Evolutionary conservation across 2,113 vertebrate species (phyloP).

Genomic region (Melanotaenia duboulayi): DNA sequence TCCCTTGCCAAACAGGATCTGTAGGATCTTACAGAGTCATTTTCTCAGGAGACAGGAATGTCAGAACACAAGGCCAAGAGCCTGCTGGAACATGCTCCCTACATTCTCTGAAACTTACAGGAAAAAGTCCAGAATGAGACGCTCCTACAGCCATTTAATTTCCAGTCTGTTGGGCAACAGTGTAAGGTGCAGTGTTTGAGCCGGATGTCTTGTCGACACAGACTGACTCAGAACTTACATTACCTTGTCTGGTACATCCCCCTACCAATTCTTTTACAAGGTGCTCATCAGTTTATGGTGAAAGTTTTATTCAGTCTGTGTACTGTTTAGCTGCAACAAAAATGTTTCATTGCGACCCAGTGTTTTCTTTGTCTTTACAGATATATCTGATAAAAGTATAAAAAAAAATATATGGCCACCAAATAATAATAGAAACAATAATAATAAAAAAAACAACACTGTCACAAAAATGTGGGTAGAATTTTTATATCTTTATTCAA

Average conservation of each 20-base stretch:
- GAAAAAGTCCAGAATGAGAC: slow-evolving; percentile 60
- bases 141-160: slow-evolving; percentile 48
- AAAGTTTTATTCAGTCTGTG: too few species aligned
- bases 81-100: slow-evolving; percentile 74
- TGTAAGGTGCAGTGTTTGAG: slow-evolving; percentile 14
- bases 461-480: not conserved
- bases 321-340: too few species aligned
- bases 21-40: slow-evolving; percentile 79
- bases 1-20: slow-evolving; percentile 83
- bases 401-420: too few species aligned
- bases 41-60: slow-evolving; percentile 84
- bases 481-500: slow-evolving; percentile 38
- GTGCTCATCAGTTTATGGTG: too few species aligned
- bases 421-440: not conserved
- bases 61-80: slow-evolving; percentile 66
- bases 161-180: slow-evolving; percentile 46
- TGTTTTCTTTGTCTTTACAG: too few species aligned
- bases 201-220: slow-evolving; percentile 60
- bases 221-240: slow-evolving; percentile 66
- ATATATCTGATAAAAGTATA: too few species aligned
- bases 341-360: too few species aligned
- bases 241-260: slow-evolving; percentile 57
- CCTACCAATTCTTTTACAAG: not conserved
- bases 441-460: not conserved
- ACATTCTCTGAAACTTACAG: slow-evolving; percentile 67